phyloP scores from a whole-genome alignment of 92 coral and sea anemone species.

The Heliopora coerulea region DNA sequence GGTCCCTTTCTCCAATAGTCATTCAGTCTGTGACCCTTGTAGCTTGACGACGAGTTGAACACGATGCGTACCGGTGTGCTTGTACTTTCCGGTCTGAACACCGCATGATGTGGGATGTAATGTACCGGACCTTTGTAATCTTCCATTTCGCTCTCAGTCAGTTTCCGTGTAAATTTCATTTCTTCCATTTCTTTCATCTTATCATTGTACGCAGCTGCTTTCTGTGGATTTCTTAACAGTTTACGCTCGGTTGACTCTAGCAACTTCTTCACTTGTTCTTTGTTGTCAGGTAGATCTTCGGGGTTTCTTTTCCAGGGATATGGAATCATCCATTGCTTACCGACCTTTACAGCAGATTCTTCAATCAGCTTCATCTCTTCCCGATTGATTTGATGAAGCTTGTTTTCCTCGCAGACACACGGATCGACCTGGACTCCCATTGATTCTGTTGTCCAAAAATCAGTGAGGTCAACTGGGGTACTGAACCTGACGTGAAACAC shows the following conservation, averaged over 20 bases:
- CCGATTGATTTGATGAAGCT: slow-evolving; percentile 13
- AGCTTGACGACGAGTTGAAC: slow-evolving; percentile 50
- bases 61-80: slow-evolving; percentile 54
- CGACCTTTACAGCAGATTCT: slow-evolving; percentile 37
- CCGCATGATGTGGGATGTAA: slow-evolving; percentile 59
- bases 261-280: slow-evolving; percentile 36
- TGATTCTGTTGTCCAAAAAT: slow-evolving; percentile 37
- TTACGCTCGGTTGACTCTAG: slow-evolving; percentile 54
- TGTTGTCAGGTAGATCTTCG: slow-evolving; percentile 34
- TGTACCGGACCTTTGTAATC: slow-evolving; percentile 57
- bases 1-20: slow-evolving; percentile 15
- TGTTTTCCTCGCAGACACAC: neutral
- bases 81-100: slow-evolving; percentile 33
- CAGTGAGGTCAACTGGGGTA: slow-evolving; percentile 39
- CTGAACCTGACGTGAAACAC: slow-evolving; percentile 20
- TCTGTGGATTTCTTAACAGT: slow-evolving; percentile 32
- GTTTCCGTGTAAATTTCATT: slow-evolving; percentile 53
- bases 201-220: slow-evolving; percentile 45
- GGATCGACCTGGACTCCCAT: slow-evolving; percentile 21
- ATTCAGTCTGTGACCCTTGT: slow-evolving; percentile 55
- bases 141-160: slow-evolving; percentile 47
- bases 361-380: slow-evolving; percentile 11
- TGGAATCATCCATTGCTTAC: slow-evolving; percentile 51
- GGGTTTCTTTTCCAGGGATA: slow-evolving; percentile 54
- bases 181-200: slow-evolving; percentile 60